phyloP scores from a whole-genome alignment of 2,113 vertebrate species.

The Mastomys coucha region DNA sequence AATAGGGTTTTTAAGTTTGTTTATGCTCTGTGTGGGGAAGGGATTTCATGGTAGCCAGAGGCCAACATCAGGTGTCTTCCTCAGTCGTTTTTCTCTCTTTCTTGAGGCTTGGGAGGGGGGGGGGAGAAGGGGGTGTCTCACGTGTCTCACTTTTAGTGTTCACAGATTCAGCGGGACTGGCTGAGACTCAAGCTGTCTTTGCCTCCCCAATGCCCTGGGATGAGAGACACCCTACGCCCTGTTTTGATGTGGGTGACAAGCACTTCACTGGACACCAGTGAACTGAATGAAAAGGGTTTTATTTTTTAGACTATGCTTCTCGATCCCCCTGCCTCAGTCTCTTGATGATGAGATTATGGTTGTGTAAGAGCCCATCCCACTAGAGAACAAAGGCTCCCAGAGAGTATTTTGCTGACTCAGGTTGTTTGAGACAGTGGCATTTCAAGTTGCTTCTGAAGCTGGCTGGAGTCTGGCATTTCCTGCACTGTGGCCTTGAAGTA shows the following conservation, averaged over 20 bases:
- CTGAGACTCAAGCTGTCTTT: too few relatives aligned
- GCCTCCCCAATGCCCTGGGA: not conserved
- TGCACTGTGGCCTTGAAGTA: not conserved
- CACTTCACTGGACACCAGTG: not conserved
- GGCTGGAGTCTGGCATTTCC: not conserved
- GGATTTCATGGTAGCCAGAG: not conserved
- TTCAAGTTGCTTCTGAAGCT: slow-evolving; percentile 11
- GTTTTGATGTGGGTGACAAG: not conserved
- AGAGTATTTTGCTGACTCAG: not conserved
- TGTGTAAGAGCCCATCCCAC: not conserved
- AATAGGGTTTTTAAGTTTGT: not conserved
- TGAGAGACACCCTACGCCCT: not conserved
- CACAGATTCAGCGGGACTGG: not conserved
- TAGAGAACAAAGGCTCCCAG: not conserved
- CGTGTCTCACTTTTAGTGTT: not conserved
- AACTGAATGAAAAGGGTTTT: not conserved
- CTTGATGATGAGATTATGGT: not conserved
- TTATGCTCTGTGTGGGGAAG: not conserved
- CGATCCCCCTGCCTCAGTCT: not conserved
- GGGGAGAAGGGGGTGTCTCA: too few relatives aligned
- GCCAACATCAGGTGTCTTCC: not conserved
- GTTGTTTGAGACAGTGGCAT: not conserved
- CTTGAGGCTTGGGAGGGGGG: too few relatives aligned
- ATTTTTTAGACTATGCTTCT: not conserved
- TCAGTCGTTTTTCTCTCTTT: not conserved